Base-by-base conservation (phyloP, 1,140 invertebrate genomes). In the Cardiocondyla obscurior region DNA sequence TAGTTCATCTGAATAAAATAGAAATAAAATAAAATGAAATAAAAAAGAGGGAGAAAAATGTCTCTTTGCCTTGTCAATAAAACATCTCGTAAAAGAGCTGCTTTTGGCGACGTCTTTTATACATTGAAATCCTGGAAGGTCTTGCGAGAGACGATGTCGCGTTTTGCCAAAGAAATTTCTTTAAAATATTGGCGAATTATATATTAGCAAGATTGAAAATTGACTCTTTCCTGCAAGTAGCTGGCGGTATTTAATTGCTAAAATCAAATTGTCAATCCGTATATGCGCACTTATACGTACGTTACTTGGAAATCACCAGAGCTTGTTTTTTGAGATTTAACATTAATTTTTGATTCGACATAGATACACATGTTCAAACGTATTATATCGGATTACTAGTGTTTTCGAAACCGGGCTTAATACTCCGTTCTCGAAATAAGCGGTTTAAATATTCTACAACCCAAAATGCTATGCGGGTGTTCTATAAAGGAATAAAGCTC, bases 121-220 rank as follows among this genome's bases (percentile, higher is more conserved):
- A 14, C 44, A 79, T 79, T 79, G 44, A 69, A 79, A 69, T 79
- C 74, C 46, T 22, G 25, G 25, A 25, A 79, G 69, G 42, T 79
- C 39, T 46, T 53, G 30, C 30, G 42, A 62, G 36, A 39, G 12
- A 22, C 30, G 39, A 44, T 36, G 19, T 16, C 25, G 51, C 53
- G 25, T 46, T 42, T n/a, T 19, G 39, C 46, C 28, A 36, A 62
- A 19, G 6, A 77, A 44, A 49, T 62, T 62, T 44, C n/a, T 62
- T 46, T 5, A 62, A 44, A 62, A 46, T 39, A 22, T 51, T 14
- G 4, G 0, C 22, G 28, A 14, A 60, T 74, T 30, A 44, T 62
- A 8, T 4, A 12, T 57, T 49, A 76, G 49, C 30, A 64, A 51
- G 51, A 49, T 49, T 36, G 14, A 51, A 69, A 42, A 25, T 58